Evolutionary conservation across 2,113 vertebrate genomes (phyloP), one percentile per base, ranked within the genome.

Genomic region (Pluvialis apricaria): DNA sequence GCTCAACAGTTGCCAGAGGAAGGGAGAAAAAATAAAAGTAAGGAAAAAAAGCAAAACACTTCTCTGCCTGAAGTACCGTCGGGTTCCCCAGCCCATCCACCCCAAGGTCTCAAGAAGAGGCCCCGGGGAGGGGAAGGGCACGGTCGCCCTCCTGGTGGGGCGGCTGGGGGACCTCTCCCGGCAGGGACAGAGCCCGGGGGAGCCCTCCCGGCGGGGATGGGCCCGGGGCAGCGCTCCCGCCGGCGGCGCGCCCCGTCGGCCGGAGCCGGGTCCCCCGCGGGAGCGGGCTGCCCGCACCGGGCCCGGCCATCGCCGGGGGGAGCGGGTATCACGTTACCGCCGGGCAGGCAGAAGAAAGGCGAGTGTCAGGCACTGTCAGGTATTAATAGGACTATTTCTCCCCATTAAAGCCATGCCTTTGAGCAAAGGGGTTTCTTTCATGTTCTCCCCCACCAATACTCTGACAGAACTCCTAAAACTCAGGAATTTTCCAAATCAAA

Each of bases 401-500:
- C 96, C 97, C 92, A 95, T 96, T 97, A 96, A 96, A 98, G 84
- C 72, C 81, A 73, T 98, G 94, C 93, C 82, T 97, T 95, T 95
- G 78, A 97, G 96, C 91, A 97, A 97, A 97, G 92, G 70, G n/a
- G 36, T 94, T 89, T 95, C 91, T 98, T 97, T 98, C 88, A 96
- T 96, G 97, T 97, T 88, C 79, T 93, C 91, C 75, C 52, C 69
- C 92, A 80, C 45, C 93, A 96, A 64, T 90, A 49, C 85, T 91
- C 52, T 89, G 88, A 95, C 89, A 95, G 77, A 93, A 96, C 73
- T 97, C 96, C 96, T 96, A 92, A 97, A 97, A 97, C 90, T 69
- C 82, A 94, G 95, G 76, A 93, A 91, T 96, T 97, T 97, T 97
- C 81, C 73, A 94, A 98, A 97, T 97, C 97, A 97, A 98, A 97